Evolutionary conservation across 2,888 invertebrate genomes (phyloP).

Genomic region (Metallyticus violacea): DNA sequence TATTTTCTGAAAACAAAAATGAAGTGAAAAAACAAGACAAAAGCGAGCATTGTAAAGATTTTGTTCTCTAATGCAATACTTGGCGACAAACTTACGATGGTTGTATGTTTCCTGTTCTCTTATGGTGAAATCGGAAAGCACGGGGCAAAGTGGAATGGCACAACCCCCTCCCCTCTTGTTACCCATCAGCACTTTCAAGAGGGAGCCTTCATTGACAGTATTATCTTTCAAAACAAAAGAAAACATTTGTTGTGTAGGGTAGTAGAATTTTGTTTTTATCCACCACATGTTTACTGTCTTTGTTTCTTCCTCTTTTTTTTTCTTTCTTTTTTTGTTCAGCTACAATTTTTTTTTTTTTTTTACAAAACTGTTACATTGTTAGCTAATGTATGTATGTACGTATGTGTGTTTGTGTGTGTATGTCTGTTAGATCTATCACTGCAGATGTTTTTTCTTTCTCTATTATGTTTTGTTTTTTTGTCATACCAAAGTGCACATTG

Average conservation of each 20-base stretch:
- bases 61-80: background rate
- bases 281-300: slow-evolving; percentile 27
- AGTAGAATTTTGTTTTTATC: slow-evolving; percentile 30
- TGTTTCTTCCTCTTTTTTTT: slow-evolving; percentile 12
- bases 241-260: slow-evolving; percentile 13
- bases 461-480: slow-evolving; percentile 17
- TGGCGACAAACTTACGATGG: background rate
- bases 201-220: slow-evolving; percentile 28
- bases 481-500: slow-evolving; percentile 33
- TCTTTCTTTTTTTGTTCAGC: background rate
- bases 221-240: slow-evolving; percentile 30
- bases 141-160: background rate
- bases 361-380: slow-evolving; percentile 20
- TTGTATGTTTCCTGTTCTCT: background rate
- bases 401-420: background rate
- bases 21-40: background rate
- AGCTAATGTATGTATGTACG: background rate
- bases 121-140: background rate
- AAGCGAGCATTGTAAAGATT: background rate
- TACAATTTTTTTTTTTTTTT: slow-evolving; percentile 5
- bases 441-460: background rate
- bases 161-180: background rate
- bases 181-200: background rate
- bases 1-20: background rate
- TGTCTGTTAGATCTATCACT: slow-evolving; percentile 6